Evolutionary conservation across 1,140 invertebrate genomes (phyloP), one percentile per base, ranked within the genome.

Genomic region (Proctacanthus coquilletti): DNA sequence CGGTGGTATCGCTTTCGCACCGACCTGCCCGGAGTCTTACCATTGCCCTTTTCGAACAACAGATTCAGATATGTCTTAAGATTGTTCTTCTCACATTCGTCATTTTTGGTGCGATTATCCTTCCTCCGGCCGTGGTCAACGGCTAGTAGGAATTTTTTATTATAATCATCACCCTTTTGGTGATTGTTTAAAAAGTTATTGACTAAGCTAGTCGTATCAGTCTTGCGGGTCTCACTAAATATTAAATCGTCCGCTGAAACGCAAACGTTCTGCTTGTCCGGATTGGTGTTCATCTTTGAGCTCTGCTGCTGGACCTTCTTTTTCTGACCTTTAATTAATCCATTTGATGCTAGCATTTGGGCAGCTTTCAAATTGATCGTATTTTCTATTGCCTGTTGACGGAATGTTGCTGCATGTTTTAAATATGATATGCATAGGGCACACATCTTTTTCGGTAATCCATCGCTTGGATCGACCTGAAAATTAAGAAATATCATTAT

Each of bases 341-440:
- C n/a, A n/a, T n/a, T n/a, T n/a, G n/a, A n/a, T n/a, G n/a, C n/a
- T n/a, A n/a, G n/a, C n/a, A n/a, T 13, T 13, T 27, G 23, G 43
- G 43, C 19, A 46, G 42, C 47, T 56, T 56, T 33, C 1, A 58
- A 51, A 13, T 47, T 53, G 13, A 58, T 39, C 1, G 48, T 42
- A 30, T 56, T 58, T 18, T 48, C 50, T 11, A 58, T 56, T 35
- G 45, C 46, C 35, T 58, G 55, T 38, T 58, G 53, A 2, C 55
- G 47, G 36, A 58, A 58, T 41, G 48, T 58, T 31, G 51, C 50
- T 13, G 55, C 55, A 29, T 58, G 55, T 42, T 58, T 58, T 13
- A 58, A 37, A 40, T 58, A 58, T 13, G 55, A 58, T 35, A 58
- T 56, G 38, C 55, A 58, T 6, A 52, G 34, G 11, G 55, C 55